Base-by-base conservation (phyloP, 2,113 vertebrate genomes). In the Oryzias woworae region DNA sequence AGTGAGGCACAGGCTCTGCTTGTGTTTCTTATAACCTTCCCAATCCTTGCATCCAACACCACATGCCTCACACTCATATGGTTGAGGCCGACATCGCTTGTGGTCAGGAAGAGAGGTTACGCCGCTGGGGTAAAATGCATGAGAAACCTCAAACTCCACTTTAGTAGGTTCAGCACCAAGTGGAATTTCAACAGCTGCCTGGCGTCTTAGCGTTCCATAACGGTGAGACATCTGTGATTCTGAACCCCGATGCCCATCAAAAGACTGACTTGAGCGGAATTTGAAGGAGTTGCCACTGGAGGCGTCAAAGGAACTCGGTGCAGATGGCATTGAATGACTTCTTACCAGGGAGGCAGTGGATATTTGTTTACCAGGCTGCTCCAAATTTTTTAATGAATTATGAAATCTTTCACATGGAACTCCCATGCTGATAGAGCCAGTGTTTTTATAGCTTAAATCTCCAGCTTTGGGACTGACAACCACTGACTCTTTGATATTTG, bases 241-340 rank as follows among this genome's bases (percentile, higher is more conserved):
- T 0, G 92, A 87, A 59, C 92, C 88, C 57, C 92, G 91, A 49
- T 90, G 92, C 85, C 98, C 96, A 14, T 98, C 97, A 47, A 98
- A 98, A 23, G 96, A 98, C 71, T 98, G 96, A 88, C 94, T 96
- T 61, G 92, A 91, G 71, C 94, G 90, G 78, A 96, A 94, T 71
- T 92, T 89, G 47, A 89, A 88, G 12, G 92, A 81, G 66, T 89
- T 89, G 44, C 90, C 86, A 77, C 90, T 79, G 80, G 94, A 90
- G 77, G 91, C 84, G 62, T 95, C 90, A 67, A 90, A 87, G 67
- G 92, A 91, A 86, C 91, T 92, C 62, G 92, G 87, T 66, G 94
- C 91, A 62, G 95, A 95, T 87, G 97, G 96, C 93, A 98, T 94
- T 64, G 97, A 98, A 71, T 96, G 96, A 92, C 96, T 98, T 92